phyloP scores from a whole-genome alignment of 2,888 invertebrate species.

The Sympetrum striolatum region DNA sequence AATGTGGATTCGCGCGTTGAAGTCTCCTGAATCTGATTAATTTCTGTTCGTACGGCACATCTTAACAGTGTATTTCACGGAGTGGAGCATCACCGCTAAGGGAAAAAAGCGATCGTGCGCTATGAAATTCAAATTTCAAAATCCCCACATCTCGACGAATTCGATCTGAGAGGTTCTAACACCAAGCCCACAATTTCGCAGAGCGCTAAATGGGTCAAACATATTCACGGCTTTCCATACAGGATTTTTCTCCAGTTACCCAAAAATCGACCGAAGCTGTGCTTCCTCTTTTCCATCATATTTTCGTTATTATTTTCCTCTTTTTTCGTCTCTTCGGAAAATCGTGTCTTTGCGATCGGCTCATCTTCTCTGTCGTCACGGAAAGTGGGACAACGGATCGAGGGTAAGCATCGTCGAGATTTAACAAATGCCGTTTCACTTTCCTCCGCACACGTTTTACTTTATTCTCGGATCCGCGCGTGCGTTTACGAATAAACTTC shows the following conservation, averaged over 20 bases:
- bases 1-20: too few species aligned
- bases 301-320: neutral
- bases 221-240: neutral
- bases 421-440: neutral
- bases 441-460: neutral
- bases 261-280: neutral
- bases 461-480: too few species aligned
- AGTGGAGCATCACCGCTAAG: too few species aligned
- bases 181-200: neutral
- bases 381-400: neutral
- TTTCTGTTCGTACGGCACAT: too few species aligned
- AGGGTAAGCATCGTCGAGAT: neutral
- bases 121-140: too few species aligned
- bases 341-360: neutral
- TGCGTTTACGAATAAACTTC: too few species aligned
- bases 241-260: neutral
- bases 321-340: neutral
- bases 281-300: neutral
- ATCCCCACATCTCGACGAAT: too few species aligned
- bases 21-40: too few species aligned
- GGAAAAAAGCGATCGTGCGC: too few species aligned
- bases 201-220: neutral
- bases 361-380: neutral
- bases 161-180: too few species aligned
- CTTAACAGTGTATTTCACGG: too few species aligned